phyloP scores from a whole-genome alignment of 2,888 invertebrate genomes.

The Agriotes lineatus region DNA sequence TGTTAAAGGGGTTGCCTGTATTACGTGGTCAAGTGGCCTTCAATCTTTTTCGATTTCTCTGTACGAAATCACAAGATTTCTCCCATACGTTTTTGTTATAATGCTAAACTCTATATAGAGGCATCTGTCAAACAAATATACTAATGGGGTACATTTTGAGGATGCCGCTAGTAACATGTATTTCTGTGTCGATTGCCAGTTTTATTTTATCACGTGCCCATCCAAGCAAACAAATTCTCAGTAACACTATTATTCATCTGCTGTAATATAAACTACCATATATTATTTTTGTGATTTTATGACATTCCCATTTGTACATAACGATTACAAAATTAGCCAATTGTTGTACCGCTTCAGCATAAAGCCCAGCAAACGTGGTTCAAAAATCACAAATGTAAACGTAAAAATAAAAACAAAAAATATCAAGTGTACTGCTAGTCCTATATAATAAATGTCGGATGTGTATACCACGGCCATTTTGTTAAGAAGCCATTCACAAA shows the following conservation, averaged over 20 bases:
- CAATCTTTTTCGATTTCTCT: too few species aligned
- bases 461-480: constrained; percentile 53
- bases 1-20: too few species aligned
- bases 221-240: too few species aligned
- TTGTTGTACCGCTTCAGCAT: constrained; percentile 53
- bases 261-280: neutral
- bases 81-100: too few species aligned
- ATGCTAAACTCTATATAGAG: too few species aligned
- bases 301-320: constrained; percentile 38
- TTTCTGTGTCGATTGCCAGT: neutral
- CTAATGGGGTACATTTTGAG: too few species aligned
- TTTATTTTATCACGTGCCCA: neutral
- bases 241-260: too few species aligned
- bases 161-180: too few species aligned
- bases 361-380: constrained; percentile 6
- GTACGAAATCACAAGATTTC: too few species aligned
- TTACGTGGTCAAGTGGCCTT: too few species aligned
- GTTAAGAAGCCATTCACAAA: constrained; percentile 52
- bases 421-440: constrained; percentile 60
- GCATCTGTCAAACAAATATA: too few species aligned
- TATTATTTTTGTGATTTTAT: neutral
- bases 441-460: constrained; percentile 55
- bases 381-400: neutral
- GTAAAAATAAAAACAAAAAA: constrained; percentile 46
- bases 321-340: constrained; percentile 46